Evolutionary conservation across 2,113 vertebrate genomes (phyloP), one percentile per base, ranked within the genome.

Genomic region (Butastur rufipennis): DNA sequence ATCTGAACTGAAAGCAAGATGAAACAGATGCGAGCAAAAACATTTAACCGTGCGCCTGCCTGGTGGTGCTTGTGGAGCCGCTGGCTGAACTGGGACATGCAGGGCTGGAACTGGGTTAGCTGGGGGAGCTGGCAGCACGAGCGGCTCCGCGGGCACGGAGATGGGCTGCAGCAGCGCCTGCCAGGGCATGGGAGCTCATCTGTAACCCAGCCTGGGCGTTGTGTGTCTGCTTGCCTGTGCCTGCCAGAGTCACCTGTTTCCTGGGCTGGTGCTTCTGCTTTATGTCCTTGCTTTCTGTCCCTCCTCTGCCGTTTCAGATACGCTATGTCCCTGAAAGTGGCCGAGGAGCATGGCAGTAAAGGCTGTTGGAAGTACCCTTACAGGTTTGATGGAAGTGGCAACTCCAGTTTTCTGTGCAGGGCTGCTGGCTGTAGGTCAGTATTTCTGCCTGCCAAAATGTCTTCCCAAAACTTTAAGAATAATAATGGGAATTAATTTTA

Each of bases 251-350:
- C 22, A 14, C 31, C 63, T 18, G 0, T 50, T n/a, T 38, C 11
- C 94, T 89, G 59, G 63, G 38, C 79, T 59, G 32, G 2, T 19
- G 18, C 27, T 65, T 58, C 34, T 80, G 36, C 53, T 52, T 15
- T 48, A 0, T 0, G 1, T 32, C 71, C 36, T 43, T 34, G 25
- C 16, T 56, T 68, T 75, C 61, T 75, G 42, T 71, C 71, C 55
- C 43, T 81, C 43, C 23, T 52, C 12, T 61, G 1, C 53, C 31
- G 20, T n/a, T 71, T n/a, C 40, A 13, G 29, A 6, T 27, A 15
- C 1, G 5, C 15, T 3, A 0, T 5, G 7, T 68, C 48, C 50
- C 36, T 55, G 34, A 6, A 43, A 25, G 42, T 10, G n/a, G 16
- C 32, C 1, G 1, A 26, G 53, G 67, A 59, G 19, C 4, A 0